Conservation (phyloP, 2,797 vertebrate genomes). For the Miichthys miiuy region DNA sequence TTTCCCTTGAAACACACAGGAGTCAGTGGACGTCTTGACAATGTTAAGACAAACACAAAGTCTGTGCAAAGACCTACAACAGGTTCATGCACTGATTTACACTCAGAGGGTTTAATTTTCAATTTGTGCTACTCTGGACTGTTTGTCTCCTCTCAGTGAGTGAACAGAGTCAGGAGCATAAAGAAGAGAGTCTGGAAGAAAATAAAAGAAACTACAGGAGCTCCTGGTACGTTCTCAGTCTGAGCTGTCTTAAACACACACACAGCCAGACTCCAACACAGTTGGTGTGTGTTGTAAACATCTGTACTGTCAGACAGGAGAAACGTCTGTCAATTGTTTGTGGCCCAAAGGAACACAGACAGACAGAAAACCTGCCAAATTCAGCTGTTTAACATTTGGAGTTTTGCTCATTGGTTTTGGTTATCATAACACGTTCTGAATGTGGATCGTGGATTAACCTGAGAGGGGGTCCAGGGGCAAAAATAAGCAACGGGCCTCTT, state of each 20-base stretch:
- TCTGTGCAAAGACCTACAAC: too few species aligned
- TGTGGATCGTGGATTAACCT: neutral
- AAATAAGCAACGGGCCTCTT: too few species aligned
- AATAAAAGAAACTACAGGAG: neutral
- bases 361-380: neutral
- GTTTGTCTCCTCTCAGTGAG: too few species aligned
- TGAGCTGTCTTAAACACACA: neutral
- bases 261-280: neutral
- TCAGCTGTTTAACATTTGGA: neutral
- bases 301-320: neutral
- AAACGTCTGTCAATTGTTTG: neutral
- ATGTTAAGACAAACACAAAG: too few species aligned
- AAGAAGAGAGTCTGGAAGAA: too few species aligned
- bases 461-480: neutral
- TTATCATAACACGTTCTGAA: neutral
- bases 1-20: too few species aligned
- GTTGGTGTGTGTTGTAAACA: conserved; percentile 6
- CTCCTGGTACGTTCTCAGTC: neutral
- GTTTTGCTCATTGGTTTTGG: too few species aligned
- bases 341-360: neutral
- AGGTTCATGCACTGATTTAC: too few species aligned
- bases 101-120: too few species aligned
- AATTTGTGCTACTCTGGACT: too few species aligned
- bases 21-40: too few species aligned
- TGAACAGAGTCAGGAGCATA: too few species aligned